A percentile compares a stretch with the other conserved stretches of the same genome.
phyloP scores from a whole-genome alignment of 2,888 invertebrate species.

The Ophioninae sp. region DNA sequence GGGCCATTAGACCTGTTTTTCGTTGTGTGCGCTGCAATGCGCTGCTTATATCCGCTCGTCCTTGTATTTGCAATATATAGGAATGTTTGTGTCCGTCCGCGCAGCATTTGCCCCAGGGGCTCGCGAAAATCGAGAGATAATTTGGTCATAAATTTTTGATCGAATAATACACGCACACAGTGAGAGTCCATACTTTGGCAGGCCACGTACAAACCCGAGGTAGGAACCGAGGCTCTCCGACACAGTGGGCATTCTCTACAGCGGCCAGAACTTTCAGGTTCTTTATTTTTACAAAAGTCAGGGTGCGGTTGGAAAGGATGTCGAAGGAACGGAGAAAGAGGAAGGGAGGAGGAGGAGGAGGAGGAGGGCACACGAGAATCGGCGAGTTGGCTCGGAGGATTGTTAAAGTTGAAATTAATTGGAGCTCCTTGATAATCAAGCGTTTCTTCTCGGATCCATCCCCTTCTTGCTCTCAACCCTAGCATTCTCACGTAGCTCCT shows the following conservation, averaged over 20 bases:
- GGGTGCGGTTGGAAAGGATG: not conserved
- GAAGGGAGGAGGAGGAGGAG: not conserved
- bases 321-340: not conserved
- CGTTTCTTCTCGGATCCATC: slow-evolving; percentile 40
- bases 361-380: not conserved
- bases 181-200: not conserved
- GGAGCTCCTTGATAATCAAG: slow-evolving; percentile 54
- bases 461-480: slow-evolving; percentile 1
- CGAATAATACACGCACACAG: slow-evolving; percentile 28
- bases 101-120: slow-evolving; percentile 28
- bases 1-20: slow-evolving; percentile 35
- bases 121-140: slow-evolving; percentile 48
- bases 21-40: not conserved
- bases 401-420: slow-evolving; percentile 57
- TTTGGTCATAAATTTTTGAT: slow-evolving; percentile 43
- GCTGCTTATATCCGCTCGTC: not conserved
- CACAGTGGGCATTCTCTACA: not conserved
- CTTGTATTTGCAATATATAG: not conserved
- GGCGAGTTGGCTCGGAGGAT: slow-evolving; percentile 36
- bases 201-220: not conserved
- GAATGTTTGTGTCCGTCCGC: not conserved
- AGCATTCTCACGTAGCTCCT: not conserved
- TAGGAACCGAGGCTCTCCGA: not conserved
- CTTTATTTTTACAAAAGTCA: slow-evolving; percentile 17
- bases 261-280: not conserved